Base-by-base conservation (phyloP, 2,113 vertebrate species). In the Excalfactoria chinensis region DNA sequence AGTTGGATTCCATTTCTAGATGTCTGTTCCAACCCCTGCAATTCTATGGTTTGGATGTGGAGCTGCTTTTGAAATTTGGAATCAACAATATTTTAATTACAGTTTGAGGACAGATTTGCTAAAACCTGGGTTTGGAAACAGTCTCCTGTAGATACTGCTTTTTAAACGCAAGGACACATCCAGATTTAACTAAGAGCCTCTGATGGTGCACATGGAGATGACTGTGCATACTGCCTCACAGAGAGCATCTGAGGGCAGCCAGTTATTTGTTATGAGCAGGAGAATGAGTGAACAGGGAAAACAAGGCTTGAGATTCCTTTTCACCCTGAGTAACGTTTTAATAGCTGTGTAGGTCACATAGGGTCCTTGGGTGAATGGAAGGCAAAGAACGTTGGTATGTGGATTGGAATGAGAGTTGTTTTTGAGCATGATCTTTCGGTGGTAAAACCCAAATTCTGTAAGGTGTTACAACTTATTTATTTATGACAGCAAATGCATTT, bases 401-500 rank as follows among this genome's bases (percentile, higher is more conserved):
- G 77, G 37, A 64, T 74, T 89, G 60, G 49, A 83, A 74, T 28
- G n/a, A 85, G 43, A 78, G 58, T 67, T 74, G 35, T 32, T 83
- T 80, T 76, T 79, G 44, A 89, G 80, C 25, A 66, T 10, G 84
- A 60, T 86, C n/a, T 94, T 86, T 37, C 18, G 40, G 32, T 60
- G 40, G 73, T 28, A 86, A 62, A 69, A 51, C 51, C 16, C 10
- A 89, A 92, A 94, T 75, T 62, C n/a, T 71, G 74, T 19, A 59
- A 70, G 35, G 22, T 64, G 93, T 43, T 14, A 55, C 76, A 93
- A 25, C 75, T 37, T 48, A 64, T 92, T 93, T 95, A 87, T 96
- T 94, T 95, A 81, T 87, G 37, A 94, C 93, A 96, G 56, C 40
- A 34, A 97, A 93, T 96, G 86, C 14, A n/a, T 32, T 95, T 95